phyloP scores from a whole-genome alignment of 1,140 invertebrate genomes.

The Euglossa dilemma region DNA sequence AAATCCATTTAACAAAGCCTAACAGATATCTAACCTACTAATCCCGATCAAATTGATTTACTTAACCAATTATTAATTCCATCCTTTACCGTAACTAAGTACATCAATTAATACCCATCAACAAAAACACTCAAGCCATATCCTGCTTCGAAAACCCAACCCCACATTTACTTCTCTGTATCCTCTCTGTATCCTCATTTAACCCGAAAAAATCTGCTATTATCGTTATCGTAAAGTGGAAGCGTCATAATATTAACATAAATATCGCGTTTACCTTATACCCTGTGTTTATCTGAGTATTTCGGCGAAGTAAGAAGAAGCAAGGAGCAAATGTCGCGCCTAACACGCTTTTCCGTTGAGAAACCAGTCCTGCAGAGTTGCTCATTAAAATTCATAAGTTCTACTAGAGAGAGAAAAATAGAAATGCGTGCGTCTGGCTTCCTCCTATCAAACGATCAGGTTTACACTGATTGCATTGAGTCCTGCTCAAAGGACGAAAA shows the following conservation, averaged over 20 bases:
- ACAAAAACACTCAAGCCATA: too few relatives aligned
- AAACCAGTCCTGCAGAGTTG: slow-evolving; percentile 8
- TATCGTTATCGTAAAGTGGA: background rate
- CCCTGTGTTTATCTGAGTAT: background rate
- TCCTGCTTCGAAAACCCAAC: too few relatives aligned
- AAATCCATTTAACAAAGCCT: too few relatives aligned
- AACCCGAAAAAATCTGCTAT: too few relatives aligned
- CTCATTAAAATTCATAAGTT: slow-evolving; percentile 47
- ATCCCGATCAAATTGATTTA: too few relatives aligned
- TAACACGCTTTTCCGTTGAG: background rate
- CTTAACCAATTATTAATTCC: too few relatives aligned
- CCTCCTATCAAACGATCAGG: slow-evolving; percentile 29
- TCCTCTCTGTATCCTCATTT: too few relatives aligned
- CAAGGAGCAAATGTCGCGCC: background rate
- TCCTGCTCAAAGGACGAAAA: background rate
- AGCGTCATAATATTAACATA: background rate
- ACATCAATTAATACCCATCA: too few relatives aligned
- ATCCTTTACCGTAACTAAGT: too few relatives aligned
- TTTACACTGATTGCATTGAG: slow-evolving; percentile 16
- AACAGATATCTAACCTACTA: too few relatives aligned
- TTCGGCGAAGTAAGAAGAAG: background rate
- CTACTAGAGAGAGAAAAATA: background rate
- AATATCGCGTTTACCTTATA: background rate
- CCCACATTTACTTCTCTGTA: too few relatives aligned
- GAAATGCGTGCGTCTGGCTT: background rate